Base-by-base conservation (phyloP, 2,113 vertebrate genomes). In the Chaetodon auriga region DNA sequence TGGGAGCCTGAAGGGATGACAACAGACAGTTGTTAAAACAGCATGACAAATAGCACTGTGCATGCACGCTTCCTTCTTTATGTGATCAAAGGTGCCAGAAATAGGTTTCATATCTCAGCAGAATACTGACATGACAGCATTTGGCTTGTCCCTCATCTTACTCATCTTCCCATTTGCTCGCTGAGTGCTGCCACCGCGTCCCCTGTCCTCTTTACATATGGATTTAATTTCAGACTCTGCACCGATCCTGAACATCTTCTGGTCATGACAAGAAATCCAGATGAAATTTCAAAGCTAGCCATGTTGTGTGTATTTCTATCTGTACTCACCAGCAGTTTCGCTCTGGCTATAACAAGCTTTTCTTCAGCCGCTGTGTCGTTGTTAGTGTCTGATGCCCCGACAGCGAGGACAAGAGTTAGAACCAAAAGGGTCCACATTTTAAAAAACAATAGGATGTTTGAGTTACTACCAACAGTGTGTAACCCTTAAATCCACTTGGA, bases 271-370 rank as follows among this genome's bases (percentile, higher is more conserved):
- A 38, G 8, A 23, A 3, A 43, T 57, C 10, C 0, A 51, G 0
- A 19, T 53, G n/a, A 38, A 19, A 45, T 36, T 45, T 45, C 13
- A 16, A 68, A 66, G n/a, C 16, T 12, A 3, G 10, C 48, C 13
- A 18, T 6, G 18, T 2, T 15, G 7, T 7, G 25, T 15, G 10
- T 9, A 45, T 35, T 64, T 58, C 60, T 10, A 2, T 57, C 13
- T 30, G 0, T 62, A 94, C 95, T 95, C 81, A 96, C 95, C 92
- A 95, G 10, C 55, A 96, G 81, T 92, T 93, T 96, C 10, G 86
- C 95, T 86, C 88, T 90, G 81, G 95, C 93, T 73, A 96, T 90
- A 0, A 81, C 25, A 4, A 64, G 64, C 43, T 85, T 51, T 15
- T 94, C 86, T 30, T 93, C 85, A 7, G 2, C 76, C 0, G 16